Conservation (phyloP, 2,797 vertebrate species). For the Chromobotia macracanthus region DNA sequence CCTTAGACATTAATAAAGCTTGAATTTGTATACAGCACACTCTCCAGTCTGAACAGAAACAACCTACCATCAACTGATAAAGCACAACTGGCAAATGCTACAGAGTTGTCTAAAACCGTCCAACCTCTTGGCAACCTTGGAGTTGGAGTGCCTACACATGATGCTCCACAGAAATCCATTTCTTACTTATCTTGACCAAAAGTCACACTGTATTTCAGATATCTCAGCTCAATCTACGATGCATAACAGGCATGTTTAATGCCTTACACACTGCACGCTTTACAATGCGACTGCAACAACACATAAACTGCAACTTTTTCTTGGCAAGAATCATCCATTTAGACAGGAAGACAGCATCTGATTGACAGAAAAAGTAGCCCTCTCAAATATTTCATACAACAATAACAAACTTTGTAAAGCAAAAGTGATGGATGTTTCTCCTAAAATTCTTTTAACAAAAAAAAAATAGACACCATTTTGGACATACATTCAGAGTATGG, state of each 20-base stretch:
- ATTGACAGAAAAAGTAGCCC: background rate
- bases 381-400: background rate
- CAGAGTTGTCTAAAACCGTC: background rate
- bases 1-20: background rate
- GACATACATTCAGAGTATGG: background rate
- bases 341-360: background rate
- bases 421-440: no score
- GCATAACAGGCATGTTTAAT: constrained; percentile 16
- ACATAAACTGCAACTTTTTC: background rate
- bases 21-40: background rate
- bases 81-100: background rate
- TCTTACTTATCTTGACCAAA: constrained; percentile 28
- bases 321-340: background rate
- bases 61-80: background rate
- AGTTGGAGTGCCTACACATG: constrained; percentile 1
- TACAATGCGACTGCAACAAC: constrained; percentile 2
- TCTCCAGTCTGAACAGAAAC: background rate
- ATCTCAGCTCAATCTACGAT: constrained; percentile 16
- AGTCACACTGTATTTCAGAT: constrained; percentile 30
- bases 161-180: constrained; percentile 39
- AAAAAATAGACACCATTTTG: background rate
- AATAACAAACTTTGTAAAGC: background rate
- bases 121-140: constrained; percentile 6
- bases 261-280: background rate
- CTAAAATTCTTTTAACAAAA: background rate